Evolutionary conservation across 2,888 invertebrate genomes (phyloP).

Genomic region (Conops quadrifasciatus): DNA sequence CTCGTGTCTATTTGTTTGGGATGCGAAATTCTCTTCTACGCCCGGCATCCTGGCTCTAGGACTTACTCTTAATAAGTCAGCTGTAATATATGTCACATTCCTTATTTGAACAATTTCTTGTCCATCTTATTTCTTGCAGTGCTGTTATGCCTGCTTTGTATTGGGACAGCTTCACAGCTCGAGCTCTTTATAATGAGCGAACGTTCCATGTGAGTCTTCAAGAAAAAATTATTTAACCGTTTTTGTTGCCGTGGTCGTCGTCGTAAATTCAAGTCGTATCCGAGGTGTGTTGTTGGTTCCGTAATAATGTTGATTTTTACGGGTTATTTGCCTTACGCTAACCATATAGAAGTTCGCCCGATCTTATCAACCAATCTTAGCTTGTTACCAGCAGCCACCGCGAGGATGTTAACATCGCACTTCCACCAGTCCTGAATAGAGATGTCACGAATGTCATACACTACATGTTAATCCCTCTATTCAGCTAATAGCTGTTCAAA

Average conservation of each 20-base stretch:
- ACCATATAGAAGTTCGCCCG: background rate
- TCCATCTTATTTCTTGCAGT: background rate
- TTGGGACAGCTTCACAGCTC: background rate
- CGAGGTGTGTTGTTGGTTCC: slow-evolving; percentile 7
- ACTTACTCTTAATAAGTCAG: too few relatives aligned
- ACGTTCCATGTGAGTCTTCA: too few relatives aligned
- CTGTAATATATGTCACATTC: too few relatives aligned
- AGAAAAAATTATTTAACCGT: too few relatives aligned
- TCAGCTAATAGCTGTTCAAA: background rate
- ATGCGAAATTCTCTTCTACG: background rate
- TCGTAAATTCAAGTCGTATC: too few relatives aligned
- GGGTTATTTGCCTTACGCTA: slow-evolving; percentile 11
- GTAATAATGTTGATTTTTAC: slow-evolving; percentile 2
- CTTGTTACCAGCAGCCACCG: slow-evolving; percentile 2
- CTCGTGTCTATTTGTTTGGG: background rate
- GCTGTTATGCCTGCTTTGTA: background rate
- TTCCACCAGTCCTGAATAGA: slow-evolving; percentile 3
- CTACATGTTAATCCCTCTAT: background rate
- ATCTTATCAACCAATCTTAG: background rate
- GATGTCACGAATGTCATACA: background rate
- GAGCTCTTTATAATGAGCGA: background rate
- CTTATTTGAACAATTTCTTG: background rate
- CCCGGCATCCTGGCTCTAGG: too few relatives aligned
- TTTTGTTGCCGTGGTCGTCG: too few relatives aligned
- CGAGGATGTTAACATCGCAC: slow-evolving; percentile 4